Evolutionary conservation across 2,113 vertebrate genomes (phyloP).

Genomic region (Cebus imitator): DNA sequence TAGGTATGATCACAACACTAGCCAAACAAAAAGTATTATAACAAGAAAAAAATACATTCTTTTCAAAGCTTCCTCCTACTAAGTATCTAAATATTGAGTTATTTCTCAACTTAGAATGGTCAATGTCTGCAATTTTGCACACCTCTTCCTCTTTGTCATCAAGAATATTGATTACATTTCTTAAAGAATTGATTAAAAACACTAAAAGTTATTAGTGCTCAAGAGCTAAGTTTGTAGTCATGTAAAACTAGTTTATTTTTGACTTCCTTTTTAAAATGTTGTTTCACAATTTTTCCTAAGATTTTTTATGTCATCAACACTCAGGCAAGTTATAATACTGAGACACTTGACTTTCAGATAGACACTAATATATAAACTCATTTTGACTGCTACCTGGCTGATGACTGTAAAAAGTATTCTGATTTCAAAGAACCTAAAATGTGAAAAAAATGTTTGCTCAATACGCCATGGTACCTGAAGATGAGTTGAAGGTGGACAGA

Average conservation of each 20-base stretch:
- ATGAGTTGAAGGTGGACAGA: background rate
- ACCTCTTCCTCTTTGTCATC: background rate
- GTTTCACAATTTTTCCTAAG: background rate
- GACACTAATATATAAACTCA: background rate
- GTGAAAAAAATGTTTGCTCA: background rate
- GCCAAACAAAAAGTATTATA: background rate
- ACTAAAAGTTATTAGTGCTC: background rate
- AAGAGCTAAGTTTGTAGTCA: background rate
- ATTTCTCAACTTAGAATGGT: slow-evolving; percentile 15
- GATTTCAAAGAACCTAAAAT: background rate
- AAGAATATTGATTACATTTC: background rate
- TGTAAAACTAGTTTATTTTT: background rate
- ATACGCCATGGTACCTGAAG: background rate
- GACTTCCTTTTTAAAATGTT: background rate
- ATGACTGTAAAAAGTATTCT: background rate
- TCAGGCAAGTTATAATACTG: background rate
- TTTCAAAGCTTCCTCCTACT: background rate
- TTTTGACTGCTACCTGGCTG: background rate
- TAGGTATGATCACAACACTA: too few species aligned
- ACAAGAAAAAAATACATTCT: background rate
- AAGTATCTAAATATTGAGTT: background rate
- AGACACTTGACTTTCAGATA: background rate
- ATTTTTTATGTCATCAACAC: background rate
- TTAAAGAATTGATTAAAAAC: background rate
- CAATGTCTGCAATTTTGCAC: background rate